phyloP scores from a whole-genome alignment of 2,113 vertebrate genomes.

The Ceuthmochares aereus region DNA sequence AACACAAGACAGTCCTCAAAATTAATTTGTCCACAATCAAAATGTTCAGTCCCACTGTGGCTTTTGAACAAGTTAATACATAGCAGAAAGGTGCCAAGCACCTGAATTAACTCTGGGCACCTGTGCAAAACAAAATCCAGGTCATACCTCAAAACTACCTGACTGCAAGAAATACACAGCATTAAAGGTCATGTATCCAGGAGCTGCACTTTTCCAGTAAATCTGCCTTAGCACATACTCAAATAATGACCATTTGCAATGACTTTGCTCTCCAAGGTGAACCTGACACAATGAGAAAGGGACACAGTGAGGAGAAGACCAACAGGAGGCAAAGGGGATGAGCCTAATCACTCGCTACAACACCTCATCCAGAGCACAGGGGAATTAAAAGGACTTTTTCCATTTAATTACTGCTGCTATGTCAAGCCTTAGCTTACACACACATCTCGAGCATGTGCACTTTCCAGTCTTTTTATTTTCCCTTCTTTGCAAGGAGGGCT shows the following conservation, averaged over 20 bases:
- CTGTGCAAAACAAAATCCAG: neutral
- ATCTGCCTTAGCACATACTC: neutral
- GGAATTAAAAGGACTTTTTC: neutral
- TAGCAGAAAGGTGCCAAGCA: neutral
- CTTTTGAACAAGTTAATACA: neutral
- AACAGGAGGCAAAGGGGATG: neutral
- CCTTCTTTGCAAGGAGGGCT: neutral
- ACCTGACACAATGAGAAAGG: neutral
- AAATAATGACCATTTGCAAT: neutral
- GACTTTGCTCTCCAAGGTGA: neutral
- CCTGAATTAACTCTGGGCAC: neutral
- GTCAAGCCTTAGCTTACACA: neutral
- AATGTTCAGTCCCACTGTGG: neutral
- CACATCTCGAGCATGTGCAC: neutral
- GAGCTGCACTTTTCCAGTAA: neutral
- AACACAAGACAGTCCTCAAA: neutral
- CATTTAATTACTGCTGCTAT: neutral
- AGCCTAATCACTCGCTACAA: neutral
- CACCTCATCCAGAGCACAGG: neutral
- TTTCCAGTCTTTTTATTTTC: neutral
- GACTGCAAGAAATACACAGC: neutral
- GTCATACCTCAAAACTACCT: neutral
- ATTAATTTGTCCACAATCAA: neutral
- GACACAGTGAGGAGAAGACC: neutral
- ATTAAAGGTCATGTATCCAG: neutral